Evolutionary conservation across 1,140 invertebrate genomes (phyloP), one percentile per base, ranked within the genome.

Genomic region (Phenacoccus solenopsis): DNA sequence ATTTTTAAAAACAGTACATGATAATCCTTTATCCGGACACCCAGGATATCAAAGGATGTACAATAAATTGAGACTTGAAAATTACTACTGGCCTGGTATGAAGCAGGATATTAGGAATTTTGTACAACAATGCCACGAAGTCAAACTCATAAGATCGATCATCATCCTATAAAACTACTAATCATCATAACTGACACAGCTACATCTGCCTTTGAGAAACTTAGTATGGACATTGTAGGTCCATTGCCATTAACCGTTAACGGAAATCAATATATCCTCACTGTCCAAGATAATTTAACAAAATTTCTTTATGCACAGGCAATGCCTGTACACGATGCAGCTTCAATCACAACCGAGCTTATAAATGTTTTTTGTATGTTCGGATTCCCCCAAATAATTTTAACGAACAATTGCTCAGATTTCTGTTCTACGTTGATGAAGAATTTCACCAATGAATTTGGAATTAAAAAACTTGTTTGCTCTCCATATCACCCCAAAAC

Each of bases 401-500:
- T 74, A 3, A 73, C 73, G 16, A 74, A 76, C 32, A 27, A 69
- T 9, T 68, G 73, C 3, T 67, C 13, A 22, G 22, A 69, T 32
- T 74, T 74, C 57, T 38, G 56, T 21, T 70, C 67, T 13, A 22
- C 69, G 12, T 3, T 70, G 9, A 57, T 74, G 1, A 57, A 70
- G 28, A 20, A 71, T 12, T 22, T 80, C 1, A 75, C 68, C 10
- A 78, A 75, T 73, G 72, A 78, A 9, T 59, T 70, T 10, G 64
- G 64, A 28, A 70, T 72, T 12, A 64, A 72, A 35, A 70, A 68
- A 35, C 27, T 61, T 5, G 35, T 22, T 10, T 79, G 75, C 20
- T 78, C 76, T 10, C 74, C 77, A n/a, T 81, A 80, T 73, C 77
- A 79, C 32, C 78, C 78, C 22, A 74, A 79, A 74, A 77, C 74